phyloP scores from a whole-genome alignment of 35 echinoderm and acorn worm species.

The Chiridota heheva region DNA sequence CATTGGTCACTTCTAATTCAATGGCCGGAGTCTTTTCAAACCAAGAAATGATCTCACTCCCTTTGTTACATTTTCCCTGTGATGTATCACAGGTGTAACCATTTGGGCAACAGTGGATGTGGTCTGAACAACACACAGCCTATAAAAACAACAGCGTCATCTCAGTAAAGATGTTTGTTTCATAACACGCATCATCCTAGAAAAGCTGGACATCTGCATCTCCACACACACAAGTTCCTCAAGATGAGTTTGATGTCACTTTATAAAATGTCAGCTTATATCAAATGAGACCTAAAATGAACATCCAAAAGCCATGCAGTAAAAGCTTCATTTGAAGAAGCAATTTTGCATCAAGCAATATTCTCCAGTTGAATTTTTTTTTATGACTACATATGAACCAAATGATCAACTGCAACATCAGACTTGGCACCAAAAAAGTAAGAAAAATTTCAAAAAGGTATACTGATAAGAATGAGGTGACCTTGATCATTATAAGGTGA shows the following conservation, averaged over 20 bases:
- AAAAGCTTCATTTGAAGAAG: slow-evolving; percentile 8
- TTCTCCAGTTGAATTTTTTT: too few relatives aligned
- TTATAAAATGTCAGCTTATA: slow-evolving; percentile 16
- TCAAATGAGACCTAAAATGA: slow-evolving; percentile 58
- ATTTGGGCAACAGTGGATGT: slow-evolving; percentile 64
- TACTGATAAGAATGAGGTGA: too few relatives aligned
- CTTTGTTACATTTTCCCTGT: slow-evolving; percentile 24
- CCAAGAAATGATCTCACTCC: slow-evolving; percentile 8
- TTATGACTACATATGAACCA: too few relatives aligned
- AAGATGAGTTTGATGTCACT: slow-evolving; percentile 22
- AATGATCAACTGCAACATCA: too few relatives aligned
- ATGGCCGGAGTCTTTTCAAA: slow-evolving; percentile 34
- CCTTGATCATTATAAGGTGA: too few relatives aligned
- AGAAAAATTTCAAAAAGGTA: too few relatives aligned
- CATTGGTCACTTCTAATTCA: not conserved
- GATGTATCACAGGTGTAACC: slow-evolving; percentile 56
- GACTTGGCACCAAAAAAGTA: too few relatives aligned
- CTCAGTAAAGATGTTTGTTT: not conserved
- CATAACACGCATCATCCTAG: not conserved
- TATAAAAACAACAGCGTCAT: not conserved
- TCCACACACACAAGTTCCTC: not conserved
- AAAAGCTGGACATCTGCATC: not conserved
- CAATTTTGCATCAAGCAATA: too few relatives aligned
- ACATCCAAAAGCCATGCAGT: slow-evolving; percentile 37
- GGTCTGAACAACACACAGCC: slow-evolving; percentile 76